Base-by-base conservation (phyloP, 2,888 invertebrate genomes). In the Marasmarcha lunaedactyla region DNA sequence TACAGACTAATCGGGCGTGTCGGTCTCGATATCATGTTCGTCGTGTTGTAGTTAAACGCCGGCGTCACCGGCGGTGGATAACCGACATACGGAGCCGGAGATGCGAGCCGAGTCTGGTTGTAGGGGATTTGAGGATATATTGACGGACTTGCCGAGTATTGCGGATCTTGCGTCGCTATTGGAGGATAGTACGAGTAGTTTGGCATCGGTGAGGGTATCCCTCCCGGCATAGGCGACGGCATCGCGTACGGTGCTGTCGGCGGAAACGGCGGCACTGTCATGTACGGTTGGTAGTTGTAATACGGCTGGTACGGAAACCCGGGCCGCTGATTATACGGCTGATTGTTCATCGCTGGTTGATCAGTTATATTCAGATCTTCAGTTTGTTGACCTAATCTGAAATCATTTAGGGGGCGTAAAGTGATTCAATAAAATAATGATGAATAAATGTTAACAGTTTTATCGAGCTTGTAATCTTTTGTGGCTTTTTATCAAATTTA, bases 321-420 rank as follows among this genome's bases (percentile, higher is more conserved):
- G 14, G 77, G 74, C 25, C 67, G 48, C 38, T 68, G 76, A 44
- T 79, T 78, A 51, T 71, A 71, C 5, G 51, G 55, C n/a, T 70
- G 72, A 43, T 78, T 78, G 48, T 68, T 78, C 81, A 81, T 81
- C 20, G 62, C 55, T 10, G 62, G 45, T 41, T 60, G 55, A 25
- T 71, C 77, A 40, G 50, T 67, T 37, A 72, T 36, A 39, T 70
- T 54, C 33, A 72, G 44, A 38, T 81, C 81, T 48, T 84, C 81
- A n/a, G 78, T 64, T 54, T 79, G 73, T 46, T 68, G 71, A 30
- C 70, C 69, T 50, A 78, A 65, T 51, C 84, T 84, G 68, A 14
- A 70, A 72, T 20, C 4, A 20, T 20, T 20, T 20, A 20, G 7
- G 7, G 20, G 20, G 4, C 7, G 15, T 35, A 27, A 52, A 36